phyloP scores from a whole-genome alignment of 2,888 invertebrate species.

The Dioctria linearis region DNA sequence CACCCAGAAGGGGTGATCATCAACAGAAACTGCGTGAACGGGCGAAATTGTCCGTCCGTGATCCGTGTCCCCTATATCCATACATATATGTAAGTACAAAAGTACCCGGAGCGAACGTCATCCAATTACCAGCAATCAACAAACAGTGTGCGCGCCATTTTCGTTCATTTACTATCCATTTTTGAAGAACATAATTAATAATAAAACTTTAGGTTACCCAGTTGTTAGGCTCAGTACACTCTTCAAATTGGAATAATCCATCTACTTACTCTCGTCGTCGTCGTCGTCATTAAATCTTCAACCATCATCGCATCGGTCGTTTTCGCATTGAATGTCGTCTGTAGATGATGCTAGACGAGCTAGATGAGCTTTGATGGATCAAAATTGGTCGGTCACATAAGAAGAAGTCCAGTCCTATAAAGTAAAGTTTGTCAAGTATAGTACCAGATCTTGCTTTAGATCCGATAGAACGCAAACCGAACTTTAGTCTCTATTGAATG shows the following conservation, averaged over 20 bases:
- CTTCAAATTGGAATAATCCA: neutral
- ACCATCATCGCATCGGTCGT: neutral
- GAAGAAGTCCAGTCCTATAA: neutral
- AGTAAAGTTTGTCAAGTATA: neutral
- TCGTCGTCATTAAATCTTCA: neutral
- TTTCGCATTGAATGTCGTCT: slow-evolving; percentile 2
- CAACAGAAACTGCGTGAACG: slow-evolving; percentile 29
- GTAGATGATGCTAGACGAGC: slow-evolving; percentile 38
- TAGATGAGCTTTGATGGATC: slow-evolving; percentile 38
- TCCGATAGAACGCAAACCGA: no score
- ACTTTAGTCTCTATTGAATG: no score
- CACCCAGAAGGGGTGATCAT: slow-evolving; percentile 6
- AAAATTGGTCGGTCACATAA: slow-evolving; percentile 29
- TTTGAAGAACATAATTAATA: slow-evolving; percentile 20
- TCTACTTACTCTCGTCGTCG: neutral
- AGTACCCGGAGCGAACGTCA: slow-evolving; percentile 19
- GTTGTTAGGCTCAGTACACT: neutral
- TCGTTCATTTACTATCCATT: slow-evolving; percentile 23
- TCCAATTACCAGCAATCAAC: slow-evolving; percentile 34
- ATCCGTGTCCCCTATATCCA: neutral
- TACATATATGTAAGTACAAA: neutral
- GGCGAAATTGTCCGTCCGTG: neutral
- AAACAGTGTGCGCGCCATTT: slow-evolving; percentile 30
- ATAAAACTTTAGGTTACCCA: slow-evolving; percentile 31
- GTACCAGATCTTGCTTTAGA: no score